Conservation (phyloP, 1,140 invertebrate genomes). For the Drosophila nebulosa region DNA sequence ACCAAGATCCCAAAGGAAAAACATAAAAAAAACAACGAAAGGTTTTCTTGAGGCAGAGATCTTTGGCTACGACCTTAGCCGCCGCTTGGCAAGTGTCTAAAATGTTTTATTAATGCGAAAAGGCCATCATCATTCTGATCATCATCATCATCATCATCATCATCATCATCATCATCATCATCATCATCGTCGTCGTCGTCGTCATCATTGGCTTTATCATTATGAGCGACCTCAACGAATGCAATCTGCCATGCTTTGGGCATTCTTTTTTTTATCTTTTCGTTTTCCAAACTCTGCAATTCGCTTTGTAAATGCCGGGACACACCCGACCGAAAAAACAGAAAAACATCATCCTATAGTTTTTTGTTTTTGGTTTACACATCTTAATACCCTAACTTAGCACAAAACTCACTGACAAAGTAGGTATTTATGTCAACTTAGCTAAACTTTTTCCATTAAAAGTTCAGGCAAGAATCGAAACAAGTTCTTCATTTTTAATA, state of each 20-base stretch:
- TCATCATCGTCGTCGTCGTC: background rate
- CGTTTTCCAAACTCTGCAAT: constrained; percentile 34
- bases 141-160: background rate
- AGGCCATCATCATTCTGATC: constrained; percentile 31
- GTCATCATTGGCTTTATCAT: constrained; percentile 1
- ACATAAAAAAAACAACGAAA: too few species aligned
- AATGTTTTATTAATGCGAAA: constrained; percentile 72
- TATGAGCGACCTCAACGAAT: constrained; percentile 56
- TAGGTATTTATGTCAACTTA: too few species aligned
- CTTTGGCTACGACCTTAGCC: too few species aligned
- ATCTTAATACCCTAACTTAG: background rate
- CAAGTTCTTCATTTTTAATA: too few species aligned
- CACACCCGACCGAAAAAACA: background rate
- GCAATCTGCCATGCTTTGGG: constrained; percentile 77
- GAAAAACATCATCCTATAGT: too few species aligned
- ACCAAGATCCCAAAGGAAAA: too few species aligned
- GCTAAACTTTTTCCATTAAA: too few species aligned
- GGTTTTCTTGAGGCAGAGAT: too few species aligned
- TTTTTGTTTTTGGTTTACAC: background rate
- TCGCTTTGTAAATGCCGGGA: constrained; percentile 19
- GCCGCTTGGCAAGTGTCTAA: constrained; percentile 45
- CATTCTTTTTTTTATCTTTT: constrained; percentile 39
- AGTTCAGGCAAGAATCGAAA: too few species aligned
- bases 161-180: background rate
- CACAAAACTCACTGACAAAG: too few species aligned